Base-by-base conservation (phyloP, 2,113 vertebrate species). In the Poecilia latipinna region DNA sequence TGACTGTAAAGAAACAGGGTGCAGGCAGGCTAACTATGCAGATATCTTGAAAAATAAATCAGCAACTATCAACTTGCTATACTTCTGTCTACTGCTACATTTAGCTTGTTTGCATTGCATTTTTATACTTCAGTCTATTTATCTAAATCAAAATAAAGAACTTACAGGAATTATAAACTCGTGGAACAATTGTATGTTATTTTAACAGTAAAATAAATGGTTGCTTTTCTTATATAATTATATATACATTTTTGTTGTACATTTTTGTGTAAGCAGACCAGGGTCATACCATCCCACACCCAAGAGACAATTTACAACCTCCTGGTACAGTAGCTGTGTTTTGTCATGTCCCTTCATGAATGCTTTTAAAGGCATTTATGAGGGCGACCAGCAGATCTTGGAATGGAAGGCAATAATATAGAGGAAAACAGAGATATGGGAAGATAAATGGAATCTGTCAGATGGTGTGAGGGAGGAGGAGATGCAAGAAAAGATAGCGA, bases 381-480 rank as follows among this genome's bases (percentile, higher is more conserved):
- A 80, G 37, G 65, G 69, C 74, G 77, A 77, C 51, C 79, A 68
- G 65, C 79, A 67, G 79, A 78, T 82, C 62, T 72, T 65, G 28
- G 69, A 82, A 86, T 71, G 61, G 82, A 82, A 80, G 71, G 80
- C 71, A 87, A 88, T 83, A 83, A 68, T 35, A 70, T 63, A 28
- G 32, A 22, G 26, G 72, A 80, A 78, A 80, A 77, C 68, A 77
- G 89, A 90, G 72, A 91, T 85, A 87, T 13, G 73, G 64, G 54
- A 78, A 77, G 86, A 90, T 86, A 89, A 90, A 93, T 89, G 82
- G 74, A 90, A 92, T 68, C 77, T 91, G 93, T 93, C 91, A 92
- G 91, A 89, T 87, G 86, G 86, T 88, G 83, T 91, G 87, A 91
- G 84, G 84, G 89, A 92, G 90, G 90, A 87, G 82, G 78, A 88